These are phyloP conservation scores for Calidris pugnax DNA, from an alignment of 2,113 vertebrate genomes.

Conservation along the genomic window DNA sequence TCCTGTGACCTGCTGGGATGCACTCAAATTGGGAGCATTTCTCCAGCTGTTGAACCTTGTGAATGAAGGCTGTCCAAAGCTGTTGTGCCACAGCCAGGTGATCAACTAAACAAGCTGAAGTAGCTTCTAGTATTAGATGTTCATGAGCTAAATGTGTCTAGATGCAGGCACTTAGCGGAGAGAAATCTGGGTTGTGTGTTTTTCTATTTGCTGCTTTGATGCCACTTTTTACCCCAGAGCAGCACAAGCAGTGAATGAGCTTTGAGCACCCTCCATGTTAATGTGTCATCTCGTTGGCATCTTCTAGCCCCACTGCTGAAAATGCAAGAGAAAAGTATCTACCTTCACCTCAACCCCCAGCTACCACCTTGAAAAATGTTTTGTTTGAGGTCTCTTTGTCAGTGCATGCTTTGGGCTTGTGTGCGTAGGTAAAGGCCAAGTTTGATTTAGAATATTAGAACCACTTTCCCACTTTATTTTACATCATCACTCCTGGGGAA, in stretches of 20 bases:
- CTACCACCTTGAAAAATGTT: not conserved
- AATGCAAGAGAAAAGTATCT: not conserved
- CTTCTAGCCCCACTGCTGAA: not conserved
- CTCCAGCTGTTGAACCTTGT: not conserved
- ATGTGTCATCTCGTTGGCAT: accelerated
- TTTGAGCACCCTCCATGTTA: not conserved
- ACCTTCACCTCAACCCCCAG: not conserved
- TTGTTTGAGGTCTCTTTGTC: not conserved
- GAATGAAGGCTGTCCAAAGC: not conserved
- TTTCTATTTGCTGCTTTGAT: not conserved
- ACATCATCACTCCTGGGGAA: not conserved
- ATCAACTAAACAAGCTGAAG: not conserved
- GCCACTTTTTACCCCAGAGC: not conserved
- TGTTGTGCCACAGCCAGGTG: not conserved
- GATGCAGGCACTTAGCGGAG: not conserved
- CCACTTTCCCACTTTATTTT: not conserved
- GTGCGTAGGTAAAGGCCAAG: not conserved
- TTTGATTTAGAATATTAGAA: not conserved
- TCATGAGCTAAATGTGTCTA: not conserved
- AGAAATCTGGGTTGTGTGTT: not conserved
- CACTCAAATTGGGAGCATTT: not conserved
- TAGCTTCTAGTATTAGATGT: not conserved
- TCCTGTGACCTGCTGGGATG: not conserved
- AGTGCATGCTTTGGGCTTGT: accelerated
- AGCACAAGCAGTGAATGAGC: not conserved